Conservation (phyloP, 2,113 vertebrate genomes). For the Malurus melanocephalus region DNA sequence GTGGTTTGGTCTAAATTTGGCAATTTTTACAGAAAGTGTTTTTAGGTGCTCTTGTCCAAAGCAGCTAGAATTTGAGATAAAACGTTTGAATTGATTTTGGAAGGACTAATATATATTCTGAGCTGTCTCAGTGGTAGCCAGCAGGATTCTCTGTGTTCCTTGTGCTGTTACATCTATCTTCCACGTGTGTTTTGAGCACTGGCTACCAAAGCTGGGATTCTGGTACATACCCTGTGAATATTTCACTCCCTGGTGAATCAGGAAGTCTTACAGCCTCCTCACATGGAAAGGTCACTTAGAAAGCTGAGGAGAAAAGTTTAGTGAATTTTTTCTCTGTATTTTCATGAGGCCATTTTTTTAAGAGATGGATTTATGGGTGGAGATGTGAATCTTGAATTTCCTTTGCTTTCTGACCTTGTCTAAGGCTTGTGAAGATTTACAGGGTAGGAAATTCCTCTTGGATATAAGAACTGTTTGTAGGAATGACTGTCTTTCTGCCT, state of each 20-base stretch:
- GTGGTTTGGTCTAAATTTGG: not conserved
- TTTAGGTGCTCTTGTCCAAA: not conserved
- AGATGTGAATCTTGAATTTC: not conserved
- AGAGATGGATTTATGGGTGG: not conserved
- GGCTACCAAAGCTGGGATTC: not conserved
- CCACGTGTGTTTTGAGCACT: not conserved
- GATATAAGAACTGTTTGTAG: not conserved
- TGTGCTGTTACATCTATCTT: not conserved
- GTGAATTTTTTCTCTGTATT: not conserved
- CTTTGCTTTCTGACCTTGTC: not conserved
- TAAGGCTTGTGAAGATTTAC: not conserved
- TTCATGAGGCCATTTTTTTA: not conserved
- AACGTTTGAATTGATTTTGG: not conserved
- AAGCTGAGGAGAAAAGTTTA: not conserved
- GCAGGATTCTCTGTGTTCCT: not conserved
- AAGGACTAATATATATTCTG: not conserved
- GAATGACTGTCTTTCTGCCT: not conserved
- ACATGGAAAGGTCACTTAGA: not conserved
- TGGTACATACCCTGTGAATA: not conserved
- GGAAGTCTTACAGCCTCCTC: not conserved
- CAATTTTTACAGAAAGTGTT: slow-evolving; percentile 11
- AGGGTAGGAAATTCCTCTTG: not conserved
- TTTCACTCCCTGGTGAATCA: not conserved
- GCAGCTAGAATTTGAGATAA: not conserved
- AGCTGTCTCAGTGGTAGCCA: not conserved